Conservation (phyloP, 2,888 invertebrate species). For the Stramonita haemastoma region DNA sequence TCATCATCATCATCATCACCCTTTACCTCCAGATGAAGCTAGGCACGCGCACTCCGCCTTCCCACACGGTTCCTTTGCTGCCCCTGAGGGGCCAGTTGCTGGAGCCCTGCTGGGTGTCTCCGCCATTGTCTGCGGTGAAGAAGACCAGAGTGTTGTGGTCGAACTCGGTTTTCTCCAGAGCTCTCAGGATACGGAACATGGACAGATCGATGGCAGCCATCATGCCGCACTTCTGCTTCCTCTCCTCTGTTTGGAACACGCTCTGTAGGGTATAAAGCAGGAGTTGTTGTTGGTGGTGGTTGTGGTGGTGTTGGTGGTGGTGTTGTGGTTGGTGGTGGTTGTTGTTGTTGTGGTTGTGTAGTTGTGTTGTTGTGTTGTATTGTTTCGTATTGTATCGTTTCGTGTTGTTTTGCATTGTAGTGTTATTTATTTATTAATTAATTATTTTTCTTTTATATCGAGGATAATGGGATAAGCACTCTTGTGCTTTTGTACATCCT, state of each 20-base stretch:
- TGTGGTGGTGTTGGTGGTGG: no score
- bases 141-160: not conserved
- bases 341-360: no score
- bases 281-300: no score
- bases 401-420: no score
- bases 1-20: no score
- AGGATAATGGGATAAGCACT: no score
- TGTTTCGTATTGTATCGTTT: no score
- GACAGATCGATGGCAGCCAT: not conserved
- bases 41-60: not conserved
- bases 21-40: conserved; percentile 14
- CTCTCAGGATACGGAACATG: not conserved
- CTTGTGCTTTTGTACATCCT: no score
- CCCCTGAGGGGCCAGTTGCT: conserved; percentile 20
- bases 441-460: no score
- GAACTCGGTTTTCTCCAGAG: not conserved
- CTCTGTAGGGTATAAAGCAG: not conserved
- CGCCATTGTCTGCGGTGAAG: not conserved
- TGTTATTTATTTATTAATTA: no score
- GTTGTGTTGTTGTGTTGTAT: no score
- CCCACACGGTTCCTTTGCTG: conserved; percentile 21
- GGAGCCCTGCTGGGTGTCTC: conserved; percentile 9
- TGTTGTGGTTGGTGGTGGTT: no score
- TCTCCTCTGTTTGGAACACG: not conserved
- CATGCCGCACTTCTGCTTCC: not conserved